Percentiles rank a stretch among this genome's conserved stretches.
phyloP scores from a whole-genome alignment of 2,113 vertebrate genomes.

The Gymnobelideus leadbeateri region DNA sequence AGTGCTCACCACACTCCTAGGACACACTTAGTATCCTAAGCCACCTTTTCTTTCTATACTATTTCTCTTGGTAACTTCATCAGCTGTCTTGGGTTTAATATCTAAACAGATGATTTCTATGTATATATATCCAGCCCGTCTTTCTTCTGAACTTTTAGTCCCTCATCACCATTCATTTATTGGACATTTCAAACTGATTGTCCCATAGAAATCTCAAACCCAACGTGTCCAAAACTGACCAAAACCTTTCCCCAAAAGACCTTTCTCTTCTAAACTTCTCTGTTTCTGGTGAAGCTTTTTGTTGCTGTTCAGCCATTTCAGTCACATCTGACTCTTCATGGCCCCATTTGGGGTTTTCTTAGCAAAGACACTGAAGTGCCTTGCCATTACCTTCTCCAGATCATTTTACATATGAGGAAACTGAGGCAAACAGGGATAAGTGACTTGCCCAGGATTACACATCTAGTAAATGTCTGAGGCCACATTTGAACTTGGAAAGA shows the following conservation, averaged over 20 bases:
- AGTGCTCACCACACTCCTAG: neutral
- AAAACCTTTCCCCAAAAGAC: too few relatives aligned
- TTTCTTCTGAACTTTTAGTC: too few relatives aligned
- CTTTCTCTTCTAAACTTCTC: neutral
- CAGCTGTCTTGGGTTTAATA: neutral
- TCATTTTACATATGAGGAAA: neutral
- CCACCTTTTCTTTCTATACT: neutral
- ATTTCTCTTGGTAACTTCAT: neutral
- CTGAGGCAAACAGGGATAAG: neutral
- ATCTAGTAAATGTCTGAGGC: neutral
- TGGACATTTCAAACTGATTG: too few relatives aligned
- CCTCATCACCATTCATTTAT: too few relatives aligned
- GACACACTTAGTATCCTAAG: too few relatives aligned
- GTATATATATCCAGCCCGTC: neutral
- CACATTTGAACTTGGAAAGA: neutral
- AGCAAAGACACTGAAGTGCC: neutral
- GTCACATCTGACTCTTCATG: too few relatives aligned
- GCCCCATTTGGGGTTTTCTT: neutral
- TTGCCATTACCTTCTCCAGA: neutral
- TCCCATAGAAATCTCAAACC: too few relatives aligned
- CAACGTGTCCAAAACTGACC: too few relatives aligned
- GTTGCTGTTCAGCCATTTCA: too few relatives aligned
- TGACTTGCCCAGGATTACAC: neutral
- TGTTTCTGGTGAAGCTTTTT: neutral
- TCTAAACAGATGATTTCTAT: neutral